Evolutionary conservation across 1,140 invertebrate species (phyloP).

Genomic region (Hirudo medicinalis): DNA sequence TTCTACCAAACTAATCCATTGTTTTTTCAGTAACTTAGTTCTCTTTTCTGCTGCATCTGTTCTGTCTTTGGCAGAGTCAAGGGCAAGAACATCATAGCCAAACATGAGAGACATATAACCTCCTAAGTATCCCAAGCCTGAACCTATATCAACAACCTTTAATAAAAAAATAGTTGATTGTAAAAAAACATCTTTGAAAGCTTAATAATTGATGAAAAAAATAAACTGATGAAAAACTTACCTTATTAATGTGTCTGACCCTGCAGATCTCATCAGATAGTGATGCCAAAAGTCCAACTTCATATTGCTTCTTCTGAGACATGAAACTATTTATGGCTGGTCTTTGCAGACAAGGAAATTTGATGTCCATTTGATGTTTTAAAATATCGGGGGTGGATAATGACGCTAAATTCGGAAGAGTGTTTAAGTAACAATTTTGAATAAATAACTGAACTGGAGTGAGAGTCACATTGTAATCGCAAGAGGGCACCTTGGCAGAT

Average conservation of each 20-base stretch:
- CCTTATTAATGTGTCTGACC: conserved; percentile 41
- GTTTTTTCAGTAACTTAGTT: conserved; percentile 41
- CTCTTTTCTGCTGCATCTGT: conserved; percentile 52
- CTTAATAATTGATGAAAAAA: neutral
- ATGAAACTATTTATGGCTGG: conserved; percentile 47
- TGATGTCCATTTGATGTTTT: neutral
- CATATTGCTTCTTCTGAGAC: conserved; percentile 66
- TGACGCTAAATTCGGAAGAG: neutral
- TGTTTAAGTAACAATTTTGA: neutral
- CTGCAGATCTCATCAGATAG: conserved; percentile 43
- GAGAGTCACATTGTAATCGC: too few relatives aligned
- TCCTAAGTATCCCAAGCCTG: conserved; percentile 71
- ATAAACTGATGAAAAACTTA: conserved; percentile 28
- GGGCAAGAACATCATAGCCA: conserved; percentile 57
- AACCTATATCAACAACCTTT: conserved; percentile 63
- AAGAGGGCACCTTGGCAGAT: too few relatives aligned
- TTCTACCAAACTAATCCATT: conserved; percentile 31
- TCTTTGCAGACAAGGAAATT: neutral
- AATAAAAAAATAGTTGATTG: conserved; percentile 8
- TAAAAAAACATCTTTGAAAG: neutral
- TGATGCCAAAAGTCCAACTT: conserved; percentile 53
- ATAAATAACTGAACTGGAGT: too few relatives aligned
- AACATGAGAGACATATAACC: conserved; percentile 55
- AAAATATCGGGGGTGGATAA: neutral
- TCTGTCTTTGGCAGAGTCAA: conserved; percentile 57